Evolutionary conservation across 2,797 vertebrate genomes (phyloP), one percentile per base, ranked within the genome.

Genomic region (Intellagama lesueurii): DNA sequence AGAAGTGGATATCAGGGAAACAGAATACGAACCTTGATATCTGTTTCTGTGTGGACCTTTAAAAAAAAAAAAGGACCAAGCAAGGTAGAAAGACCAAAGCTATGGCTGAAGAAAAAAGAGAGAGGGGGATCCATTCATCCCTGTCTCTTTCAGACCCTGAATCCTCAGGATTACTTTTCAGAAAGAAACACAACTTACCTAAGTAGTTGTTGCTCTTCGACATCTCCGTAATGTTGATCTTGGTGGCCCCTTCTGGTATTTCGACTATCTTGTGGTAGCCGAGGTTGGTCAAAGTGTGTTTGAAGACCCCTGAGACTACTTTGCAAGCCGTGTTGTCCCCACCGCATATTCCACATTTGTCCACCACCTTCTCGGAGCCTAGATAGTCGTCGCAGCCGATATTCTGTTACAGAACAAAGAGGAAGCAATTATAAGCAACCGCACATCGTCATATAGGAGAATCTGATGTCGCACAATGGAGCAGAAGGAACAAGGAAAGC

Each of bases 241-340:
- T 99, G 83, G 97, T 99, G 94, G 99, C 99, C 92, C 99, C 99
- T 92, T 98, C 97, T n/a, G 99, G 99, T 91, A 99, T 99, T 97
- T 99, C 99, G 72, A 99, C 96, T n/a, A 99, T 98, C 91, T 98
- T 99, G 96, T 99, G 99, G 95, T 99, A 99, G 94, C 99, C 99
- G 64, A 99, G 97, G 93, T 98, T 98, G 91, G 98, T 96, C 89
- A 99, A 96, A 7, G 97, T 98, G 81, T 98, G 98, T 92, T 98
- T 98, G 95, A 98, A 99, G 91, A 99, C 95, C 35, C 99, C 99
- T 0, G 99, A 99, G 88, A 99, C 97, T 76, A 99, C 97, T 91
- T 96, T 97, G 93, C 99, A 99, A 94, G 98, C 97, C 0, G 97
- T 97, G 97, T 99, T 98, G 95, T 99, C 98, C 4, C 99, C 99